Evolutionary conservation across 2,888 invertebrate species (phyloP).

Genomic region (Agonopterix arenella): DNA sequence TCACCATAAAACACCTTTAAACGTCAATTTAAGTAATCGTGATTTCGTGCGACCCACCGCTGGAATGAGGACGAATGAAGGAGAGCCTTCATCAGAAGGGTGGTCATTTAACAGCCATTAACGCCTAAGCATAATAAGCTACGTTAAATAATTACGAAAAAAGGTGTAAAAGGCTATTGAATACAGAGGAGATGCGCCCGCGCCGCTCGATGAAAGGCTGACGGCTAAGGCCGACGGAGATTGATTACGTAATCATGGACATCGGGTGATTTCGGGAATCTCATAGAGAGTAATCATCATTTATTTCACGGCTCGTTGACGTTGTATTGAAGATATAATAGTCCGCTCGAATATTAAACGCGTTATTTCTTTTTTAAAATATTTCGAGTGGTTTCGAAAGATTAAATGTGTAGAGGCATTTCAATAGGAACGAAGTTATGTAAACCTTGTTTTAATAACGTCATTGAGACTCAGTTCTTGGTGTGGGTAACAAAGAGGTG

Average conservation of each 20-base stretch:
- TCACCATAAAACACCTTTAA: conserved; percentile 35
- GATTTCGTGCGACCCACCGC: conserved; percentile 25
- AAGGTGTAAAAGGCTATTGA: conserved; percentile 64
- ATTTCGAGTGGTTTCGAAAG: conserved; percentile 27
- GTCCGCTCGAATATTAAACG: conserved; percentile 15
- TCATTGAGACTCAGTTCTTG: conserved; percentile 31
- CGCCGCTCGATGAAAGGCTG: conserved; percentile 65
- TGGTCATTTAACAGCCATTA: conserved; percentile 65
- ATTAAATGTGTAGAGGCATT: conserved; percentile 11
- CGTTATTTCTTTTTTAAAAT: too few relatives aligned
- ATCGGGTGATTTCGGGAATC: conserved; percentile 63
- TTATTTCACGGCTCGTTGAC: conserved; percentile 67
- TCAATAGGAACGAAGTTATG: not conserved
- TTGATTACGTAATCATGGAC: conserved; percentile 73
- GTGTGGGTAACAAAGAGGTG: conserved; percentile 38
- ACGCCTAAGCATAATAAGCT: conserved; percentile 64
- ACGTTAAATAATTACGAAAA: conserved; percentile 66
- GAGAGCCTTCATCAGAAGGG: conserved; percentile 49
- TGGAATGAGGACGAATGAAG: conserved; percentile 34
- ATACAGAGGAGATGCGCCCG: conserved; percentile 54
- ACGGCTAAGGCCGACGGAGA: conserved; percentile 58
- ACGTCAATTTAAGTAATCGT: conserved; percentile 37
- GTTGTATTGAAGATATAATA: conserved; percentile 39
- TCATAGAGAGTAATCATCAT: conserved; percentile 69
- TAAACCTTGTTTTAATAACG: conserved; percentile 22